A percentile compares a stretch with the other conserved stretches of the same genome.
Conservation (phyloP, 2,797 vertebrate genomes). For the Taeniopygia guttata region DNA sequence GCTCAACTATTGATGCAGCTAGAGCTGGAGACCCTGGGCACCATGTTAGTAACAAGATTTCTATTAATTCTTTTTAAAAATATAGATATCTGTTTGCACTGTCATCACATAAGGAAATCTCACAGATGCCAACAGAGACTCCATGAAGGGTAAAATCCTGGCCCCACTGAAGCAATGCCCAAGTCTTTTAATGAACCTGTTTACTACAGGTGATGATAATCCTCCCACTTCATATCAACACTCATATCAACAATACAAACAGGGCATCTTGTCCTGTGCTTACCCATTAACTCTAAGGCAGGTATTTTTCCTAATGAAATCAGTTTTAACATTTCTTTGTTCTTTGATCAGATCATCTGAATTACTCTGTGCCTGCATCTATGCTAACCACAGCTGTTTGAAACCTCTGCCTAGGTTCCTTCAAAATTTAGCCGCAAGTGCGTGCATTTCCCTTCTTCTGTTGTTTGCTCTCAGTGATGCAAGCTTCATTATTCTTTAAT, state of each 20-base stretch:
- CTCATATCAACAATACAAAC: background rate
- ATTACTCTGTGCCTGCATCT: background rate
- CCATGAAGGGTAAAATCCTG: background rate
- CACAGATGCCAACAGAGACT: background rate
- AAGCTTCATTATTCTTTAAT: constrained; percentile 46
- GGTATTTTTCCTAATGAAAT: constrained; percentile 23
- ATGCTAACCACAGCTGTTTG: background rate
- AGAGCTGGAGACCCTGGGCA: background rate
- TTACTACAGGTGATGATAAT: background rate
- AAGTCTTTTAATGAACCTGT: accelerated
- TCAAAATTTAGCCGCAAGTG: constrained; percentile 21
- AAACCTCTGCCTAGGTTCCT: constrained; percentile 8
- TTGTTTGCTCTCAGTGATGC: constrained; percentile 42
- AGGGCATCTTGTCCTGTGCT: background rate
- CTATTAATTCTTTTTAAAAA: background rate
- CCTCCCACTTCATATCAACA: background rate
- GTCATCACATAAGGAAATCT: background rate
- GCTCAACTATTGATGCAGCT: background rate
- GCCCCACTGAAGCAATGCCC: background rate
- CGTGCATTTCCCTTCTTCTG: background rate
- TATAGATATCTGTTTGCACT: background rate
- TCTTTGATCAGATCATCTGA: background rate
- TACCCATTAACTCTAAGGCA: background rate
- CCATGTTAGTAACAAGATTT: background rate
- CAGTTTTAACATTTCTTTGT: background rate